A percentile compares a stretch with the other conserved stretches of the same genome.
These are phyloP conservation scores for Eurystomus glaucurus DNA, from an alignment of 2,797 vertebrate species.

Conservation along the genomic window DNA sequence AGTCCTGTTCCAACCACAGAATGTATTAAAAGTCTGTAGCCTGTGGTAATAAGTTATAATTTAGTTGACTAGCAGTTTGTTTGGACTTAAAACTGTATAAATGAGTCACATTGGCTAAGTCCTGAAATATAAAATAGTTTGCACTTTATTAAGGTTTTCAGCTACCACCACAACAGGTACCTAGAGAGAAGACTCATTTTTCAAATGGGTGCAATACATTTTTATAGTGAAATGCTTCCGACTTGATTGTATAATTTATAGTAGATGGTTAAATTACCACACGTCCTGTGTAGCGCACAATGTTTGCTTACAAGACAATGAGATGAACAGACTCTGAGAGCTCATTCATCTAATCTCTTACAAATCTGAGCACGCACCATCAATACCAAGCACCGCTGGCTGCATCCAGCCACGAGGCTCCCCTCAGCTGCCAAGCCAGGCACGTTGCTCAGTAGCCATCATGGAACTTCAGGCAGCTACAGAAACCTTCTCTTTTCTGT, in stretches of 20 bases:
- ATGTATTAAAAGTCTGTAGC: conserved; percentile 68
- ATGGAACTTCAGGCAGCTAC: not conserved
- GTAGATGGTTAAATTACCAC: conserved; percentile 1
- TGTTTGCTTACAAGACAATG: conserved; percentile 31
- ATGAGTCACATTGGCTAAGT: conserved; percentile 59
- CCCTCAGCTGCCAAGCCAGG: not conserved
- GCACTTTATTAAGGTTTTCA: conserved; percentile 66
- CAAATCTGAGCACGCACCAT: not conserved
- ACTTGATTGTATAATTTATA: conserved; percentile 62
- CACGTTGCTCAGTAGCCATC: not conserved
- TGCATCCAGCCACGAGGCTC: not conserved
- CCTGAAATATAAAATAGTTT: conserved; percentile 62
- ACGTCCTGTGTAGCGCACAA: not conserved
- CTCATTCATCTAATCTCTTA: conserved; percentile 3
- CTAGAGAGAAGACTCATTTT: not conserved
- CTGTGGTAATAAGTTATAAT: conserved; percentile 70
- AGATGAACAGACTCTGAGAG: conserved; percentile 43
- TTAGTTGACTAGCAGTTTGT: conserved; percentile 71
- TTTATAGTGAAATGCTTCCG: conserved; percentile 33
- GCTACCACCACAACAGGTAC: conserved; percentile 26
- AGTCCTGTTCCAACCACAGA: conserved; percentile 42
- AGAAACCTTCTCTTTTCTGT: not conserved
- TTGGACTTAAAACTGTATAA: conserved; percentile 64
- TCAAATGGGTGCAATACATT: not conserved
- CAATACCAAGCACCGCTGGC: not conserved